Evolutionary conservation across 2,888 invertebrate species (phyloP).

Genomic region (Drosophila multiciliata): DNA sequence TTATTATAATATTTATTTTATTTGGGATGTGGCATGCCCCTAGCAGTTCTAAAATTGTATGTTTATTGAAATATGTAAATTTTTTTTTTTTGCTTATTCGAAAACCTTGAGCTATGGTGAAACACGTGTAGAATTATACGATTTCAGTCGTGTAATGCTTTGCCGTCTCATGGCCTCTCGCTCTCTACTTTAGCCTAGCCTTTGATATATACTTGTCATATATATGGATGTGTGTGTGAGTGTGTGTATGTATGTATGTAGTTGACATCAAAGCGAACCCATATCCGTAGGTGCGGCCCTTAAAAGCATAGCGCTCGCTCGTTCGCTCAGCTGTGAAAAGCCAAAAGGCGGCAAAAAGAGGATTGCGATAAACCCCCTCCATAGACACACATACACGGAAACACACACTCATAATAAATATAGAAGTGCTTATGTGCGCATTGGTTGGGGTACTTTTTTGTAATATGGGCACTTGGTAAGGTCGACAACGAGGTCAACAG

Average conservation of each 20-base stretch:
- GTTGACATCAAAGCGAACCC: slow-evolving; percentile 34
- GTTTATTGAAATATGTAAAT: neutral
- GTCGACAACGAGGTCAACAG: slow-evolving; percentile 71
- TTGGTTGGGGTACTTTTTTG: slow-evolving; percentile 10
- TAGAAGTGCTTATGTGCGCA: neutral
- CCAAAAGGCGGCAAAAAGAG: slow-evolving; percentile 19
- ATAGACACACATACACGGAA: neutral
- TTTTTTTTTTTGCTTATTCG: slow-evolving; percentile 6
- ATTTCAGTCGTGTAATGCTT: slow-evolving; percentile 44
- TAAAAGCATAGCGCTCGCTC: slow-evolving; percentile 10
- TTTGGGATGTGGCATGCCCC: neutral
- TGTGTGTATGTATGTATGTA: slow-evolving; percentile 7
- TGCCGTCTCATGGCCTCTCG: slow-evolving; percentile 39
- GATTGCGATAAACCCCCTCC: slow-evolving; percentile 1
- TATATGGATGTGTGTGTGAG: neutral
- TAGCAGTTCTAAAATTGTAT: neutral
- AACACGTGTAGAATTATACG: slow-evolving; percentile 39
- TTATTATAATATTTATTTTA: neutral
- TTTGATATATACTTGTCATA: slow-evolving; percentile 24
- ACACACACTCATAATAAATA: neutral
- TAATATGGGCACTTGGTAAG: slow-evolving; percentile 66
- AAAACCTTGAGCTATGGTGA: slow-evolving; percentile 49
- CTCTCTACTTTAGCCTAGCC: slow-evolving; percentile 1
- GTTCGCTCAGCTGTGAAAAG: slow-evolving; percentile 49
- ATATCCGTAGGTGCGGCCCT: slow-evolving; percentile 45